Base-by-base conservation (phyloP, 2,888 invertebrate genomes). In the Hyppa rectilinea region DNA sequence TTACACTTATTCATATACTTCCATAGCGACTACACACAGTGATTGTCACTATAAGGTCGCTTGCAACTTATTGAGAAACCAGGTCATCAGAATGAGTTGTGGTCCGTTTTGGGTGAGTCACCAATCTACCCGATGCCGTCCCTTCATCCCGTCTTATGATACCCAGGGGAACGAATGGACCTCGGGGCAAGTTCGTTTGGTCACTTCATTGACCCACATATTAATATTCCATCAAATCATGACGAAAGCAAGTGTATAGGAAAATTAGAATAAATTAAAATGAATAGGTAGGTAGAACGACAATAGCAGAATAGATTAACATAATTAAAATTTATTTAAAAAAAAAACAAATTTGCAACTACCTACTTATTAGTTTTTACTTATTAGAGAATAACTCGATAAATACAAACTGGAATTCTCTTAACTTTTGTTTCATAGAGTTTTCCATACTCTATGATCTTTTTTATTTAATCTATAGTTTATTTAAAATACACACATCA, bases 41-140 rank as follows among this genome's bases (percentile, higher is more conserved):
- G 7, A 43, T n/a, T 10, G 1, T 23, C 45, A 55, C 29, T n/a
- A 20, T 38, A 17, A 29, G 40, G 26, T 61, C 31, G 29, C 29
- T 38, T 10, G 7, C 26, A 47, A 47, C 7, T 58, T 26, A 65
- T 20, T 23, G 47, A 23, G 4, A 50, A 68, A 45, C 29, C 31
- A n/a, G 20, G 0, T 17, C 3, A 2, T 5, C 6, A 34, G 31
- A 45, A 53, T 23, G 34, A 17, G 29, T 47, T 73, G 47, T 53
- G 29, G 31, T 69, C 38, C 61, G 49, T 56, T 38, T 58, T n/a
- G 55, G 43, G 40, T 61, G 20, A 17, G 60, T 62, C 9, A 53
- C 59, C 53, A 78, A 40, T 78, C 50, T 64, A 64, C 49, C 55
- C 47, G 64, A 60, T 50, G 63, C 34, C 26, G 31, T 43, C 71